A percentile compares a stretch with the other conserved stretches of the same genome.
phyloP scores from a whole-genome alignment of 2,888 invertebrate genomes.

The Agrochola circellaris region DNA sequence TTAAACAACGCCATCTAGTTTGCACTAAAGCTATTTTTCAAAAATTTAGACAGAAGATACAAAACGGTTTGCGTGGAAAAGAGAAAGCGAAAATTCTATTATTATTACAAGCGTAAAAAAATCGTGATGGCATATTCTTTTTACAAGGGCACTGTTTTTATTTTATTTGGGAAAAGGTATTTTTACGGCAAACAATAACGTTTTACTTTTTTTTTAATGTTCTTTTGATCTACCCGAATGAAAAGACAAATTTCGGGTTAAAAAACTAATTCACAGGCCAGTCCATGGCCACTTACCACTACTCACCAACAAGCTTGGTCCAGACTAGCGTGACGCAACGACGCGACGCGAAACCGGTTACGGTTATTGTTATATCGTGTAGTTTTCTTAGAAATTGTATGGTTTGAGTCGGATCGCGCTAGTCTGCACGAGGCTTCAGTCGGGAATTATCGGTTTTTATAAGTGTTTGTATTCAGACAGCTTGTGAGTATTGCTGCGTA shows the following conservation, averaged over 20 bases:
- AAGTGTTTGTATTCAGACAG: too few species aligned
- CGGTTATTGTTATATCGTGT: too few species aligned
- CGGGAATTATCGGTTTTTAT: too few species aligned
- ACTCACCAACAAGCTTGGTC: too few species aligned
- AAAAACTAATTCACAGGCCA: background rate
- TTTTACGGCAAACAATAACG: background rate
- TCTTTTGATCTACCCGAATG: background rate
- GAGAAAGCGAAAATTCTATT: conserved; percentile 14
- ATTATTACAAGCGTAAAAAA: conserved; percentile 33
- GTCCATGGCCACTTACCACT: background rate
- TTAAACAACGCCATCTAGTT: conserved; percentile 76
- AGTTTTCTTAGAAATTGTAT: too few species aligned
- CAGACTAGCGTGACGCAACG: too few species aligned
- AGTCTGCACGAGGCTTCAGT: too few species aligned
- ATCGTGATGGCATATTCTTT: background rate
- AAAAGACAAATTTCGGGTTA: background rate
- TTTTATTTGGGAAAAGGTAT: background rate
- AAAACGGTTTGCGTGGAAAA: conserved; percentile 5
- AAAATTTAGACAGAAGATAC: conserved; percentile 38
- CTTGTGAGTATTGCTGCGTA: too few species aligned
- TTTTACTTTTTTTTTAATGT: background rate
- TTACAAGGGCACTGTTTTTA: background rate
- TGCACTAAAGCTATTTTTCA: background rate
- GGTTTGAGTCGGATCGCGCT: too few species aligned
- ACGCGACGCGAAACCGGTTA: too few species aligned